Percentiles rank a stretch among this genome's conserved stretches.
Conservation (phyloP, 2,113 vertebrate species). For the Anhinga rufa region DNA sequence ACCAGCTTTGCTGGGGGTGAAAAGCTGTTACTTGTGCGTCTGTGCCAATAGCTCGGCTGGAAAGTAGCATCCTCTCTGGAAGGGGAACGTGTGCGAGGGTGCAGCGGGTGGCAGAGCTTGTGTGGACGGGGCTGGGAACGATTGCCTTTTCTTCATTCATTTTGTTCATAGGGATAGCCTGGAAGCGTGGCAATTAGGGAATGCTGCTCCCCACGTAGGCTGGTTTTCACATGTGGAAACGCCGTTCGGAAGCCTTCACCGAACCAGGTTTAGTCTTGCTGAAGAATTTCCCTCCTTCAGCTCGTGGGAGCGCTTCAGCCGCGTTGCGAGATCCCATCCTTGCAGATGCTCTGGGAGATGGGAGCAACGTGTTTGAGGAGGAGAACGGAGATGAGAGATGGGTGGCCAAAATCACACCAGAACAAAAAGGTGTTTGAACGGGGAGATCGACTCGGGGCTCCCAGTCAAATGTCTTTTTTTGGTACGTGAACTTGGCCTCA, state of each 20-base stretch:
- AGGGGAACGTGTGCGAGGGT: neutral
- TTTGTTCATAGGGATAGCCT: neutral
- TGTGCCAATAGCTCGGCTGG: neutral
- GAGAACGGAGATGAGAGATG: too few relatives aligned
- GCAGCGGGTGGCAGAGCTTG: neutral
- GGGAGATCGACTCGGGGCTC: neutral
- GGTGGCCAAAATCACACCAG: too few relatives aligned
- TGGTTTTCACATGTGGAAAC: neutral
- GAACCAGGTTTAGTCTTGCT: neutral
- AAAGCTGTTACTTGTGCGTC: neutral
- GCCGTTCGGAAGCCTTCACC: neutral
- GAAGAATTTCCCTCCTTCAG: neutral
- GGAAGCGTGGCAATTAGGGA: too few relatives aligned
- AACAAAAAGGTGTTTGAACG: neutral
- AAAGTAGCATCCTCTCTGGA: neutral
- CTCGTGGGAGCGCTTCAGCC: rapidly evolving
- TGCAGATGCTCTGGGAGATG: too few relatives aligned
- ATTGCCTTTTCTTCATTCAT: rapidly evolving
- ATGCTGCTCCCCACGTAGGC: rapidly evolving
- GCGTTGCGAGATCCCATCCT: neutral
- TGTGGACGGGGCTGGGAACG: neutral
- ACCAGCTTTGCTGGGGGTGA: neutral
- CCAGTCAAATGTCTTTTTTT: neutral
- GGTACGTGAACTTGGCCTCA: rapidly evolving
- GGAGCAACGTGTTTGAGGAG: neutral